Base-by-base conservation (phyloP, 1,140 invertebrate genomes). In the Drosophila tristis region DNA sequence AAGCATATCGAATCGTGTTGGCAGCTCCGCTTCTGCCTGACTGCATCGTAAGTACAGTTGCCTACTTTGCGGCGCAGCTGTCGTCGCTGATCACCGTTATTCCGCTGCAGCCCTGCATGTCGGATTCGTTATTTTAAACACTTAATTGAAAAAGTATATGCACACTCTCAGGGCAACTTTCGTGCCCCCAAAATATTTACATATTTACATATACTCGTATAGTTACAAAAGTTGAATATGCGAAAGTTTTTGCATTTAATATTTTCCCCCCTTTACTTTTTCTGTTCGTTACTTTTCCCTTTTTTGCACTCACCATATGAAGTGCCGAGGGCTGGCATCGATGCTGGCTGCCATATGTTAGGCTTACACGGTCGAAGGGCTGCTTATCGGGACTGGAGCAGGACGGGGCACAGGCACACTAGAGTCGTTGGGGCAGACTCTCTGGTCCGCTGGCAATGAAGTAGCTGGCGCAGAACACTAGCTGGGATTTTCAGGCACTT, bases 381-480 rank as follows among this genome's bases (percentile, higher is more conserved):
- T 50, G 64, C 77, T 76, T 76, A 81, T 70, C 77, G 63, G 51
- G 31, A 44, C 53, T 59, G 57, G 31, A 25, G 39, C 49, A 73
- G 57, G 20, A 68, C 66, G 31, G 26, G 42, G 43, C n/a, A 23
- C 62, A 57, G 63, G 58, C 45, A 50, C 15, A 42, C 50, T 55
- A 54, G 35, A 39, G 61, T 54, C 42, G 61, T 54, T 44, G 65
- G 56, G 43, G 48, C 72, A 74, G 55, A 45, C 55, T 60, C 80
- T 80, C 81, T 39, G 75, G 72, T 77, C 64, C 50, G 29, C 51
- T 73, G 79, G 67, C 64, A 61, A 48, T 78, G 81, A 87, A 87
- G 75, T 68, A 67, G 78, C 82, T 86, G 81, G 31, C 82, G 74
- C 82, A 82, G 74, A 87, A 86, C 44, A 86, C 82, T 86, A 77